Percentiles rank a stretch among this genome's conserved stretches.
Evolutionary conservation across 2,888 invertebrate genomes (phyloP).

Genomic region (Polydrusus pterygomalis): DNA sequence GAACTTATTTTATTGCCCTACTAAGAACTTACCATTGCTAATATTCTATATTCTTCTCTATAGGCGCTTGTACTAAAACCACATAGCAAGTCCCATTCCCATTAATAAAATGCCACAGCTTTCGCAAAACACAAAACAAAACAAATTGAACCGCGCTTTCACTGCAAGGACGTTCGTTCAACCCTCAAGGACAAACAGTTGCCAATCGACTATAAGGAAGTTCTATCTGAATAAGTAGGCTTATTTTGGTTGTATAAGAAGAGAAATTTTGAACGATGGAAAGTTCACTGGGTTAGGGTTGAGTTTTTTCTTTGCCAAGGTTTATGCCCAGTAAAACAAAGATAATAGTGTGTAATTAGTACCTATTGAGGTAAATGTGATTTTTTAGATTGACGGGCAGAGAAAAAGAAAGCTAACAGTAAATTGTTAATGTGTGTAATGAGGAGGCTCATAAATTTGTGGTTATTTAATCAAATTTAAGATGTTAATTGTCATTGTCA

Average conservation of each 20-base stretch:
- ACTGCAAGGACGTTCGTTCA: conserved; percentile 58
- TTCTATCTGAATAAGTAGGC: conserved; percentile 21
- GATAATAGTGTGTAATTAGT: conserved; percentile 19
- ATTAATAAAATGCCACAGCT: conserved; percentile 53
- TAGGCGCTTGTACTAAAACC: conserved; percentile 33
- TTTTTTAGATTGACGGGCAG: not conserved
- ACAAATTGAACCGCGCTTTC: conserved; percentile 54
- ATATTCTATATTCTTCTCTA: too few relatives aligned
- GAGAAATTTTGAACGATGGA: conserved; percentile 2
- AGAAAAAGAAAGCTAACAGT: not conserved
- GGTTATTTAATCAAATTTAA: not conserved
- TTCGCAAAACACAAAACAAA: conserved; percentile 35
- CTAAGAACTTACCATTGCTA: too few relatives aligned
- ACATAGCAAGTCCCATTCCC: conserved; percentile 55
- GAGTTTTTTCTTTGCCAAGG: conserved; percentile 45
- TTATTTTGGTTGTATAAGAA: conserved; percentile 22
- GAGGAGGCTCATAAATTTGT: not conserved
- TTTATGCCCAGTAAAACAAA: conserved; percentile 8
- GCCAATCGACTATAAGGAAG: conserved; percentile 23
- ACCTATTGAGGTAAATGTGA: not conserved
- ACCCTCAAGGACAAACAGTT: conserved; percentile 52
- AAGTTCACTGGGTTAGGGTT: conserved; percentile 3
- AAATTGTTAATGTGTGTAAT: too few relatives aligned
- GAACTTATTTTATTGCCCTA: too few relatives aligned
- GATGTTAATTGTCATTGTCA: conserved; percentile 30